Evolutionary conservation across 2,113 vertebrate genomes (phyloP).

Genomic region (Cottus gobio): DNA sequence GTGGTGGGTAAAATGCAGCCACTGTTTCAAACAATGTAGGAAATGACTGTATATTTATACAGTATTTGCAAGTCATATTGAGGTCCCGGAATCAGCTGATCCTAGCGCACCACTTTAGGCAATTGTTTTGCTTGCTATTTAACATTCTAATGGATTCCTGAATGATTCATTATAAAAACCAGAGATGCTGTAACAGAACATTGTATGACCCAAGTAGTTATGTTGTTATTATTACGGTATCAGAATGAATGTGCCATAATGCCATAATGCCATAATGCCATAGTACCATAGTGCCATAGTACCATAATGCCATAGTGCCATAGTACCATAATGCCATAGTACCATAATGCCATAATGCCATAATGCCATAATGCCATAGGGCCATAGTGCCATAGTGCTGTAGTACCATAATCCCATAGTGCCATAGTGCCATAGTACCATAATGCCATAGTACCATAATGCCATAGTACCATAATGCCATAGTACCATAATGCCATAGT

Average conservation of each 20-base stretch:
- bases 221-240: neutral
- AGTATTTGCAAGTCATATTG: neutral
- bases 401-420: too few relatives aligned
- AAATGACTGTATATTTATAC: neutral
- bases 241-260: too few relatives aligned
- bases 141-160: neutral
- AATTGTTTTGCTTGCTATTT: neutral
- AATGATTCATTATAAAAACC: neutral
- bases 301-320: slow-evolving; percentile 20
- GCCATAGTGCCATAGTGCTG: slow-evolving; percentile 25
- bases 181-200: neutral
- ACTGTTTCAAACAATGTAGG: neutral
- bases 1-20: neutral
- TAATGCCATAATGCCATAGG: slow-evolving; percentile 15
- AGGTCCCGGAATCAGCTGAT: neutral
- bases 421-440: slow-evolving; percentile 30
- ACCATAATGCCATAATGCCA: too few relatives aligned
- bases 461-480: slow-evolving; percentile 29
- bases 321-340: slow-evolving; percentile 29
- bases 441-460: slow-evolving; percentile 12
- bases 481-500: too few relatives aligned
- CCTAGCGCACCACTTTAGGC: neutral
- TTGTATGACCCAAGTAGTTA: neutral
- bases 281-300: slow-evolving; percentile 29
- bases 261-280: neutral